Evolutionary conservation across 1,140 invertebrate species (phyloP).

Genomic region (Drosophila parvula): DNA sequence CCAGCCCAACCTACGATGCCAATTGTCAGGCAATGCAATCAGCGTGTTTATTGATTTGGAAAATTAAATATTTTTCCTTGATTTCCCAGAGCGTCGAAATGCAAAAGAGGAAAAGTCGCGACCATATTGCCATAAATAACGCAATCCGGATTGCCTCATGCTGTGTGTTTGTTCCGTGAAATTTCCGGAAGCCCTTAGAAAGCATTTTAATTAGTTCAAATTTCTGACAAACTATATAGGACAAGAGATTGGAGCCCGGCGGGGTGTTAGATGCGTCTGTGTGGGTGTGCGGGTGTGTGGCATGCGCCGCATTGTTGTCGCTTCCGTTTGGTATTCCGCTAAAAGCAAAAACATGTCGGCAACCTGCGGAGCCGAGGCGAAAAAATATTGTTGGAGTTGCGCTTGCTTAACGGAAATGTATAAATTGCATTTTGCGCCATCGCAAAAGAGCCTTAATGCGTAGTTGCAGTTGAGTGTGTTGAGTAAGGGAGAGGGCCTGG

Average conservation of each 20-base stretch:
- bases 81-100: slow-evolving; percentile 29
- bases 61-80: slow-evolving; percentile 81
- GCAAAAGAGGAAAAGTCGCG: slow-evolving; percentile 51
- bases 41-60: slow-evolving; percentile 81
- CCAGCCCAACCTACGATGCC: slow-evolving; percentile 37
- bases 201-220: slow-evolving; percentile 71
- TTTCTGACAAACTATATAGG: slow-evolving; percentile 30
- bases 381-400: slow-evolving; percentile 62
- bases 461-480: slow-evolving; percentile 1
- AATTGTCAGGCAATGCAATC: slow-evolving; percentile 78
- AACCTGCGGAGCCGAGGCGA: slow-evolving; percentile 20
- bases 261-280: background rate
- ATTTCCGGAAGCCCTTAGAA: slow-evolving; percentile 51
- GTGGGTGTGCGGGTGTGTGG: background rate
- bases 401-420: slow-evolving; percentile 80
- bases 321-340: slow-evolving; percentile 43
- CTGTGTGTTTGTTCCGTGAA: slow-evolving; percentile 33
- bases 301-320: slow-evolving; percentile 48
- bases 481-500: slow-evolving; percentile 5
- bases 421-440: slow-evolving; percentile 77
- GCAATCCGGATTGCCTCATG: slow-evolving; percentile 50
- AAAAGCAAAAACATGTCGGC: slow-evolving; percentile 72
- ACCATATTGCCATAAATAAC: slow-evolving; percentile 69
- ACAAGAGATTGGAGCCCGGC: slow-evolving; percentile 8
- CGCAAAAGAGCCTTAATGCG: slow-evolving; percentile 54